These are phyloP conservation scores for Oostethus manadensis DNA, from an alignment of 2,113 vertebrate genomes.

Conservation along the genomic window DNA sequence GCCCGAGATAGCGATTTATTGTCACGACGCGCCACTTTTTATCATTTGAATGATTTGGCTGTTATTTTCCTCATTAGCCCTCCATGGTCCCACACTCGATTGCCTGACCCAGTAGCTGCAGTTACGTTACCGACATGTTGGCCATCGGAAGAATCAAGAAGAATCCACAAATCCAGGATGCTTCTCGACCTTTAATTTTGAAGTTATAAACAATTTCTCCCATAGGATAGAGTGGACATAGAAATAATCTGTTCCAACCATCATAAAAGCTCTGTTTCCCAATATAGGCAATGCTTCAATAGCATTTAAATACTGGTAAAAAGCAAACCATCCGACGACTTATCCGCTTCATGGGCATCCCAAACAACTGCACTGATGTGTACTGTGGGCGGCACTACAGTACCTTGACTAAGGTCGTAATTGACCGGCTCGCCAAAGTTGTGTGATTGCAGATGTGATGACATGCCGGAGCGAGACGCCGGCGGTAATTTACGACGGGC, in stretches of 20 bases:
- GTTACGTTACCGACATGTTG: not conserved
- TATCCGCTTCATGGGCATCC: no score
- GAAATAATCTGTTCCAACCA: no score
- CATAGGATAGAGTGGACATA: no score
- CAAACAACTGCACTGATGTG: not conserved
- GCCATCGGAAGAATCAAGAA: no score
- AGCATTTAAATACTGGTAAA: no score
- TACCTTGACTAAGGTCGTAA: not conserved
- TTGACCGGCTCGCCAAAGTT: conserved; percentile 21
- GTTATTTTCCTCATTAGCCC: conserved; percentile 26
- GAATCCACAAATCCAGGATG: no score
- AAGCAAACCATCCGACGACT: no score
- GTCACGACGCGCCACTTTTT: conserved; percentile 21
- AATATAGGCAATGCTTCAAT: no score
- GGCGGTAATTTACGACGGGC: conserved; percentile 46
- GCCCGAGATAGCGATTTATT: conserved; percentile 23
- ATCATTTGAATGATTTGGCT: conserved; percentile 20
- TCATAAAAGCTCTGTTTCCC: no score
- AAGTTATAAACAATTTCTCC: no score
- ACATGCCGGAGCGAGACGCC: conserved; percentile 40
- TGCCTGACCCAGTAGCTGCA: not conserved
- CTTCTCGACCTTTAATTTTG: no score
- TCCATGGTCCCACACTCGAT: not conserved
- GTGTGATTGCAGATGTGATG: conserved; percentile 29
- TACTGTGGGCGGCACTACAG: not conserved